Conservation (phyloP, 2,797 vertebrate species). For the Eutrigla gurnardus region DNA sequence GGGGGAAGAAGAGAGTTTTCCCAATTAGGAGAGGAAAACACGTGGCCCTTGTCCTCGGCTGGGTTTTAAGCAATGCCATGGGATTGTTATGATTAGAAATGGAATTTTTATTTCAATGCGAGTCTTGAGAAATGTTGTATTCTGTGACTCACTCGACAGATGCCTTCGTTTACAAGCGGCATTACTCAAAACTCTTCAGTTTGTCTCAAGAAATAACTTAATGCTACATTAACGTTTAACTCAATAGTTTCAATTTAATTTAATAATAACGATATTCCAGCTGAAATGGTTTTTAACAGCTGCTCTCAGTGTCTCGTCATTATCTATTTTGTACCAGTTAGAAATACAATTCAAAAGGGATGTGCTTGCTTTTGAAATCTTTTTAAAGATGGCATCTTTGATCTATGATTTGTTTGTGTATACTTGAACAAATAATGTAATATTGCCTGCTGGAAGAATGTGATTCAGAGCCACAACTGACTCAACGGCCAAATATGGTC, state of each 20-base stretch:
- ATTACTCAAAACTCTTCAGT: not conserved
- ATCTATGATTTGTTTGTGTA: conserved; percentile 3
- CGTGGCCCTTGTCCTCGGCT: not conserved
- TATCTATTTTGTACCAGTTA: not conserved
- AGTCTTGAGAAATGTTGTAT: not conserved
- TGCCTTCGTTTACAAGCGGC: not conserved
- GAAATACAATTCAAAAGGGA: not conserved
- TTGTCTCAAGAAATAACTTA: not conserved
- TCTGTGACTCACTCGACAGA: conserved; percentile 13
- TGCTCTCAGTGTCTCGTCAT: not conserved
- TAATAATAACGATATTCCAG: conserved; percentile 15
- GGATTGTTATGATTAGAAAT: conserved; percentile 5
- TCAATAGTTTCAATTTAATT: no score
- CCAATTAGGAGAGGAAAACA: conserved; percentile 35
- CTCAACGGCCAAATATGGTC: conserved; percentile 81
- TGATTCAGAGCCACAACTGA: conserved; percentile 71
- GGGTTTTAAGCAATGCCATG: not conserved
- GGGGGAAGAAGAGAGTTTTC: conserved; percentile 29
- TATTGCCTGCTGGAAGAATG: conserved; percentile 65
- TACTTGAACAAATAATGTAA: conserved; percentile 46
- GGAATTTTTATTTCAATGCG: not conserved
- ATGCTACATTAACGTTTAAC: conserved; percentile 21
- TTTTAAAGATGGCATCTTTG: conserved; percentile 1
- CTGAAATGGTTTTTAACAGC: not conserved
- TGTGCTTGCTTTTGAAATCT: not conserved